Percentiles rank a stretch among this genome's conserved stretches.
Conservation (phyloP, 2,797 vertebrate genomes). For the Melanotaenia boesemani region DNA sequence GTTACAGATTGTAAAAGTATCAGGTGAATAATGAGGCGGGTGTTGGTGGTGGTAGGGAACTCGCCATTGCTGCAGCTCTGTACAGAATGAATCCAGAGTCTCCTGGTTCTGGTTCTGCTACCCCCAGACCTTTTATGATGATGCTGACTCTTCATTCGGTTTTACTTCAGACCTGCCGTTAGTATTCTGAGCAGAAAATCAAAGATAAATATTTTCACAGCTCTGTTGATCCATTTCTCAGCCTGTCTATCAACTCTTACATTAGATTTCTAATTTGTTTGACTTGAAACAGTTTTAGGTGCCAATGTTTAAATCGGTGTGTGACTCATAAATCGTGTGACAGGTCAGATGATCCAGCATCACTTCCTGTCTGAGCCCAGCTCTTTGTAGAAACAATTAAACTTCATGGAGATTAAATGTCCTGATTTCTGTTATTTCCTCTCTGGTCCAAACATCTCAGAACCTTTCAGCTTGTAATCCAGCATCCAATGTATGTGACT, state of each 20-base stretch:
- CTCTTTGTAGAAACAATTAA: conserved; percentile 34
- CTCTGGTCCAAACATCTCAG: background rate
- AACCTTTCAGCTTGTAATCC: background rate
- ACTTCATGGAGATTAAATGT: conserved; percentile 5
- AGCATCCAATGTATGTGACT: too few species aligned
- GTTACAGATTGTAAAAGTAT: background rate
- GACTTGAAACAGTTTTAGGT: background rate
- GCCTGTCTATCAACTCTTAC: background rate
- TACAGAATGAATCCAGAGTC: too few species aligned
- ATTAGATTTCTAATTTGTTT: background rate
- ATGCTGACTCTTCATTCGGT: too few species aligned
- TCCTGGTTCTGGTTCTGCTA: too few species aligned
- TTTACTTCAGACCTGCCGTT: too few species aligned
- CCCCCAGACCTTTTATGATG: background rate
- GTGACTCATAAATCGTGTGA: conserved; percentile 11
- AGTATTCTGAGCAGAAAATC: too few species aligned
- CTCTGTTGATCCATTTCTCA: background rate
- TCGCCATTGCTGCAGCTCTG: background rate
- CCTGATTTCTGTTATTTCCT: background rate
- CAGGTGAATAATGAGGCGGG: background rate
- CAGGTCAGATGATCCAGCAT: conserved; percentile 6
- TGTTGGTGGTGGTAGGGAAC: background rate
- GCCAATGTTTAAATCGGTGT: conserved; percentile 1
- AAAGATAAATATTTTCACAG: too few species aligned
- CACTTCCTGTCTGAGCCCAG: conserved; percentile 33